phyloP scores from a whole-genome alignment of 2,888 invertebrate genomes.

The Xestia rhomboidea region DNA sequence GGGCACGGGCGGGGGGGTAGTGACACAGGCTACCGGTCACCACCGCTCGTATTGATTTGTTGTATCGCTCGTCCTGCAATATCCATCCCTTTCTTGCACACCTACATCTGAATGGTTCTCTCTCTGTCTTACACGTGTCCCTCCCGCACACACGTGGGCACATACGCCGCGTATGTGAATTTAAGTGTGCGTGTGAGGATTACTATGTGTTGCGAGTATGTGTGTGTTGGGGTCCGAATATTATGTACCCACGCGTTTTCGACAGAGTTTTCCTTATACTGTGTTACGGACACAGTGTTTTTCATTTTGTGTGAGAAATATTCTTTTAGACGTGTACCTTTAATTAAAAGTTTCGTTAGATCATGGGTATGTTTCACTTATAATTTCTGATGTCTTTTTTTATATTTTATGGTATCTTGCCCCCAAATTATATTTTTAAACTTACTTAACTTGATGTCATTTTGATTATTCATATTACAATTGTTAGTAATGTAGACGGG shows the following conservation, averaged over 20 bases:
- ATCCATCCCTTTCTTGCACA: conserved; percentile 83
- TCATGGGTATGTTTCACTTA: not conserved
- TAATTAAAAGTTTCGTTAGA: conserved; percentile 23
- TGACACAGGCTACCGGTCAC: conserved; percentile 91
- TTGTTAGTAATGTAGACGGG: not conserved
- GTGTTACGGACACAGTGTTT: conserved; percentile 64
- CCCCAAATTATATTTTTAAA: not conserved
- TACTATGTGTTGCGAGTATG: conserved; percentile 78
- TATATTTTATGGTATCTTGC: not conserved
- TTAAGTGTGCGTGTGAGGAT: conserved; percentile 74
- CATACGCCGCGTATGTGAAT: conserved; percentile 80
- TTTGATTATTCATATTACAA: not conserved
- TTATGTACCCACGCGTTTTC: conserved; percentile 86
- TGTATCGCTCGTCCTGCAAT: conserved; percentile 91
- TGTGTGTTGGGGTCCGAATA: conserved; percentile 88
- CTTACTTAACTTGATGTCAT: not conserved
- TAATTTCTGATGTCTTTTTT: conserved; percentile 3
- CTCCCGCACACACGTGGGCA: conserved; percentile 85
- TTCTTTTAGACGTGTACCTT: conserved; percentile 8
- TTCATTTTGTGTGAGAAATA: conserved; percentile 44
- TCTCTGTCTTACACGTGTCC: conserved; percentile 81
- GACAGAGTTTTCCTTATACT: conserved; percentile 79
- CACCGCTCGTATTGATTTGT: conserved; percentile 91
- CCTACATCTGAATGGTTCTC: conserved; percentile 67
- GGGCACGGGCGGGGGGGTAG: conserved; percentile 79